Evolutionary conservation across 2,888 invertebrate genomes (phyloP).

Genomic region (Troides helena): DNA sequence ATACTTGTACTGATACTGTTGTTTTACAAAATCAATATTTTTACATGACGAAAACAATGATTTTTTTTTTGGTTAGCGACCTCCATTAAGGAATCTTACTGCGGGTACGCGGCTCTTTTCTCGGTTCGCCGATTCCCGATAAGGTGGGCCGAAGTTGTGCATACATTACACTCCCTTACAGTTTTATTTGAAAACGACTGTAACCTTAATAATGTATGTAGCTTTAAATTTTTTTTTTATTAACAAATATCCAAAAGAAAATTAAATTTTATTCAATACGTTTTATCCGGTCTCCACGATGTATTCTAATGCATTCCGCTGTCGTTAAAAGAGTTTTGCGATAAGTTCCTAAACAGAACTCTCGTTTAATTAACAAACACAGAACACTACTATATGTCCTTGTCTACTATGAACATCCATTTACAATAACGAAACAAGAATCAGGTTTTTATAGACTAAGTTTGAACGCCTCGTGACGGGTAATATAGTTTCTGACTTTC

Average conservation of each 20-base stretch:
- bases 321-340: background rate
- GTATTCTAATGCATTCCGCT: background rate
- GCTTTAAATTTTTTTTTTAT: no score
- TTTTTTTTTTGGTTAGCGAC: background rate
- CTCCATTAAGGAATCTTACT: background rate
- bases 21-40: background rate
- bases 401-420: background rate
- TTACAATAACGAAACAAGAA: background rate
- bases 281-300: no score
- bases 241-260: no score
- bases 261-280: no score
- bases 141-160: conserved; percentile 1
- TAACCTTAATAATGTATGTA: background rate
- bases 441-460: background rate
- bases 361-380: background rate
- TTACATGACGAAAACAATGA: background rate
- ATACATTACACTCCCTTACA: conserved; percentile 5
- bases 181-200: conserved; percentile 3
- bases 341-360: background rate
- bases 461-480: background rate
- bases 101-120: background rate
- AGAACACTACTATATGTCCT: background rate
- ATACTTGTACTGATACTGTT: no score
- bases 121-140: conserved; percentile 2
- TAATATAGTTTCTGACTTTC: background rate